Percentiles rank a stretch among this genome's conserved stretches.
These are phyloP conservation scores for Otus sunia DNA, from an alignment of 2,113 vertebrate genomes.

Conservation along the genomic window DNA sequence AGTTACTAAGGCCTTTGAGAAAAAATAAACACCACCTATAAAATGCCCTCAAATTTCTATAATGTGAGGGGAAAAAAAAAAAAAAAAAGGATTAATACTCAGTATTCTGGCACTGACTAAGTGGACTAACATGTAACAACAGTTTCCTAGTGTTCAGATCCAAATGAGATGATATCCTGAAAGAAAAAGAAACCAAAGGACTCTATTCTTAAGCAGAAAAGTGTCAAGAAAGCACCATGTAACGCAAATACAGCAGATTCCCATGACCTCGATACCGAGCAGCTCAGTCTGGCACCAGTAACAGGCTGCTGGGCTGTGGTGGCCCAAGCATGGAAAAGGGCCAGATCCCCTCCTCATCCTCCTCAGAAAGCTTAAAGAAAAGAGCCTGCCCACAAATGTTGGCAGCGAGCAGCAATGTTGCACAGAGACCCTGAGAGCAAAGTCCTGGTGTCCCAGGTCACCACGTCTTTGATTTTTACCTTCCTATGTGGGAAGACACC, in stretches of 20 bases:
- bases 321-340: neutral
- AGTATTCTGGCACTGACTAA: neutral
- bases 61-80: no score
- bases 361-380: neutral
- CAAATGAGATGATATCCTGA: neutral
- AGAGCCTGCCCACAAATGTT: fast-evolving
- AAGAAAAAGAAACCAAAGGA: neutral
- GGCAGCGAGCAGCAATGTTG: neutral
- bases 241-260: neutral
- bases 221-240: neutral
- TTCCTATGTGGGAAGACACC: neutral
- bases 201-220: neutral
- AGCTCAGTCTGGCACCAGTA: neutral
- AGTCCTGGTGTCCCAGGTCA: neutral
- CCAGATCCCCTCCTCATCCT: no score
- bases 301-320: neutral
- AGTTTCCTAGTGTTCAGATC: neutral
- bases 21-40: neutral
- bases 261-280: fast-evolving
- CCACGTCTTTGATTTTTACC: neutral
- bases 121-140: neutral
- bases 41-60: neutral
- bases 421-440: neutral
- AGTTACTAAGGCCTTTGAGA: neutral
- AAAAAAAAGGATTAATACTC: neutral